These are phyloP conservation scores for Dolichotis patagonum DNA, from an alignment of 2,113 vertebrate genomes.

Conservation along the genomic window DNA sequence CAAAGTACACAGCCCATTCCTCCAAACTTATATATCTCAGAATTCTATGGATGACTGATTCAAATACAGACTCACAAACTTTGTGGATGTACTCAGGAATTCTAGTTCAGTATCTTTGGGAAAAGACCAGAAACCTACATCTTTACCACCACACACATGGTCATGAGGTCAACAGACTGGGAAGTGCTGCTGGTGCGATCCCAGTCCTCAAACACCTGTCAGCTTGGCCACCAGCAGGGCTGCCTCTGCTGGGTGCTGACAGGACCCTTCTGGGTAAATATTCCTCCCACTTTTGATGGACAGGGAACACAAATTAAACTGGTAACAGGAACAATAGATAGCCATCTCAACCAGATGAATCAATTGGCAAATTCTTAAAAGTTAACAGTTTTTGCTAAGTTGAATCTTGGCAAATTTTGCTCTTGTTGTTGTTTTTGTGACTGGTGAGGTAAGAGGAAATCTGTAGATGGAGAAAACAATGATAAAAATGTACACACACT, in stretches of 20 bases:
- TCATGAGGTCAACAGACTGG: rapidly evolving
- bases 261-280: background rate
- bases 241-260: background rate
- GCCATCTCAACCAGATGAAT: background rate
- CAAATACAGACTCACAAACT: background rate
- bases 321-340: background rate
- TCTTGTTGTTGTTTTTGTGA: background rate
- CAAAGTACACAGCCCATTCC: background rate
- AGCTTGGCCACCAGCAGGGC: background rate
- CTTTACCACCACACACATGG: background rate
- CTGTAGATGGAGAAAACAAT: background rate
- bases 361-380: background rate
- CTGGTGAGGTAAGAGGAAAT: background rate
- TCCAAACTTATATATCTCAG: background rate
- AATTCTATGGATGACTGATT: background rate
- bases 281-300: background rate
- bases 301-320: background rate
- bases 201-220: background rate
- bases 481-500: background rate
- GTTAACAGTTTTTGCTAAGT: background rate
- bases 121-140: background rate
- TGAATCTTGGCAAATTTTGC: background rate
- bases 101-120: background rate
- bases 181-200: background rate
- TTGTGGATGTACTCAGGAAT: background rate